These are phyloP conservation scores for Alfaro cultratus DNA, from an alignment of 2,797 vertebrate species.

Conservation along the genomic window DNA sequence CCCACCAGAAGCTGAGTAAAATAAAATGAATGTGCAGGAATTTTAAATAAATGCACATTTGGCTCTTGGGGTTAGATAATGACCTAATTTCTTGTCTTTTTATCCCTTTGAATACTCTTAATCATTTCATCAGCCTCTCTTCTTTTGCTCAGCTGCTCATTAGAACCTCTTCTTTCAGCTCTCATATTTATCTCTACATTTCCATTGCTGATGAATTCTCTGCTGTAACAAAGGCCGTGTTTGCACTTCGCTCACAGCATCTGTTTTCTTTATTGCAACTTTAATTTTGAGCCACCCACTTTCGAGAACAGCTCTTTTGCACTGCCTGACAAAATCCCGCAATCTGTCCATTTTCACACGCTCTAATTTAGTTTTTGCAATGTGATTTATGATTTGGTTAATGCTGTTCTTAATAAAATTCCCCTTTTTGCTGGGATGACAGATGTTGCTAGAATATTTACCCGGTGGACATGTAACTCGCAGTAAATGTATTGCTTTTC, in stretches of 20 bases:
- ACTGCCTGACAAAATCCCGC: conserved; percentile 33
- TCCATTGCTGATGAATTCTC: conserved; percentile 36
- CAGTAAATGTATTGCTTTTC: conserved; percentile 3
- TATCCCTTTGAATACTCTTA: conserved; percentile 53
- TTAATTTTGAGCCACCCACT: conserved; percentile 37
- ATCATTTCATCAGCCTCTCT: conserved; percentile 80
- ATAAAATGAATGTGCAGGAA: conserved; percentile 35
- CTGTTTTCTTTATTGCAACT: conserved; percentile 45
- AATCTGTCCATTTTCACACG: conserved; percentile 40
- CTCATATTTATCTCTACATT: conserved; percentile 40
- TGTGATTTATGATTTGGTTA: conserved; percentile 36
- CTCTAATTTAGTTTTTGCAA: conserved; percentile 39
- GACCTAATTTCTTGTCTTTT: conserved; percentile 23
- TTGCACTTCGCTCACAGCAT: conserved; percentile 37
- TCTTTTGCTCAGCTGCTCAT: conserved; percentile 73
- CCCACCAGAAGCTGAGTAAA: conserved; percentile 15
- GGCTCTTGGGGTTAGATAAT: conserved; percentile 32
- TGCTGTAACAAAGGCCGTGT: conserved; percentile 48
- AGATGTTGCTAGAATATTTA: conserved; percentile 15
- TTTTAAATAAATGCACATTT: conserved; percentile 45
- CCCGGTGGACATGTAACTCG: background rate
- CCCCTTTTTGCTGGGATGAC: conserved; percentile 9
- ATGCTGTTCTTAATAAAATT: conserved; percentile 11
- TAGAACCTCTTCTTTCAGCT: conserved; percentile 65
- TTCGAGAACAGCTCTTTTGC: conserved; percentile 30